Conservation (phyloP, 2,888 invertebrate genomes). For the Stratiomys singularior region DNA sequence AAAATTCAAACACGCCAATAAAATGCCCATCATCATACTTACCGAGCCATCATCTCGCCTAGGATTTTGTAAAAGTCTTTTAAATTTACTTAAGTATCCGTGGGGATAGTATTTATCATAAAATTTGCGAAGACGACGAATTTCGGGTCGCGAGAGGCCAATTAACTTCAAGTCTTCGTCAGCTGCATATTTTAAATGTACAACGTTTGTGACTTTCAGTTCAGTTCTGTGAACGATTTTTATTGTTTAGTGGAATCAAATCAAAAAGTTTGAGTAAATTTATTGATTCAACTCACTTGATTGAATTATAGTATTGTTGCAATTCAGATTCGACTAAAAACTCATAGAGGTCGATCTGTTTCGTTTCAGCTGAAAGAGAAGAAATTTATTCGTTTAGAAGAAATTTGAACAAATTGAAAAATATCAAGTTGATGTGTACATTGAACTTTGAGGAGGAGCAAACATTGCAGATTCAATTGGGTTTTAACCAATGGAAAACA, state of each 20-base stretch:
- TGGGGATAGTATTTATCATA: conserved; percentile 95
- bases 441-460: too few species aligned
- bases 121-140: conserved; percentile 91
- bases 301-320: conserved; percentile 87
- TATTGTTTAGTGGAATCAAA: conserved; percentile 9
- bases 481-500: too few species aligned
- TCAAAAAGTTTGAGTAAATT: conserved; percentile 10
- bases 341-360: conserved; percentile 77
- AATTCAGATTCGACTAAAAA: conserved; percentile 95
- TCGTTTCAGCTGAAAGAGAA: conserved; percentile 57
- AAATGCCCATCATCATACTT: too few species aligned
- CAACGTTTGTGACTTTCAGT: conserved; percentile 87
- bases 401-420: too few species aligned
- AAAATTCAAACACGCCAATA: not conserved
- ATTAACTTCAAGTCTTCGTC: conserved; percentile 91
- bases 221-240: conserved; percentile 72
- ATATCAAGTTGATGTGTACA: too few species aligned
- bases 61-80: conserved; percentile 76
- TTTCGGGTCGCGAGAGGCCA: conserved; percentile 95
- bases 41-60: conserved; percentile 68
- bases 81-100: conserved; percentile 91
- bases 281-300: conserved; percentile 69
- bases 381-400: too few species aligned
- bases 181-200: conserved; percentile 93
- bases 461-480: too few species aligned